Percentiles rank a stretch among this genome's conserved stretches.
These are phyloP conservation scores for Balanococcus diminutus DNA, from an alignment of 2,888 invertebrate species.

Conservation along the genomic window DNA sequence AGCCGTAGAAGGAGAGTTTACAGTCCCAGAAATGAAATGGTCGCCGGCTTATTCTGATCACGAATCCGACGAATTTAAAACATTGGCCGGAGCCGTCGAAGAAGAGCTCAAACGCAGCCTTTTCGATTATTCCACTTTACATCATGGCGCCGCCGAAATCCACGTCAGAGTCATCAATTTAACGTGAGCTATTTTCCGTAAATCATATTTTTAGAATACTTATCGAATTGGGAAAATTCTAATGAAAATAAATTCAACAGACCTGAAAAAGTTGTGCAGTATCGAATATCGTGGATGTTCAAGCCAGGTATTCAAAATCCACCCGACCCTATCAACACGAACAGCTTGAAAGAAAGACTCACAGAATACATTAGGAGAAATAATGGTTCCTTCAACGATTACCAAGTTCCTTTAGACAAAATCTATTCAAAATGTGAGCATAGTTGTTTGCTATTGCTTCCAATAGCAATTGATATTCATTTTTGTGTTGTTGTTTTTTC, in stretches of 20 bases:
- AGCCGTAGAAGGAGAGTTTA: slow-evolving; percentile 72
- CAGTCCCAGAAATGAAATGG: slow-evolving; percentile 71
- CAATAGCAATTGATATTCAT: too few relatives aligned
- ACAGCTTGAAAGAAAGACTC: slow-evolving; percentile 64
- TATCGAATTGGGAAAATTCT: background rate
- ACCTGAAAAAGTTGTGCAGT: slow-evolving; percentile 71
- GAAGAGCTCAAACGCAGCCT: slow-evolving; percentile 68
- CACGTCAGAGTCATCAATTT: slow-evolving; percentile 69
- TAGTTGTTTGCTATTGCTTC: background rate
- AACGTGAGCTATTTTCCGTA: slow-evolving; percentile 63
- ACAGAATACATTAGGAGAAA: slow-evolving; percentile 64
- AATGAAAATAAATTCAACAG: slow-evolving; percentile 25
- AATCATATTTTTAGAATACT: background rate
- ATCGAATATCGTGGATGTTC: slow-evolving; percentile 71
- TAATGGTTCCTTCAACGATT: slow-evolving; percentile 64
- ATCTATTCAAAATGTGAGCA: slow-evolving; percentile 63
- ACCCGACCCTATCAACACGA: slow-evolving; percentile 65
- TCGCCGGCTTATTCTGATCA: slow-evolving; percentile 67
- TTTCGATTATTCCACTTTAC: slow-evolving; percentile 65
- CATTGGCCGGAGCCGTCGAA: slow-evolving; percentile 68
- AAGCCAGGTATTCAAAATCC: slow-evolving; percentile 63
- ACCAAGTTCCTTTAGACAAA: slow-evolving; percentile 65
- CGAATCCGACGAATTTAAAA: slow-evolving; percentile 69
- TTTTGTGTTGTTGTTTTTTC: too few relatives aligned
- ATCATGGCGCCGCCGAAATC: slow-evolving; percentile 67